phyloP scores from a whole-genome alignment of 2,113 vertebrate genomes.

The Chionodraco myersi region DNA sequence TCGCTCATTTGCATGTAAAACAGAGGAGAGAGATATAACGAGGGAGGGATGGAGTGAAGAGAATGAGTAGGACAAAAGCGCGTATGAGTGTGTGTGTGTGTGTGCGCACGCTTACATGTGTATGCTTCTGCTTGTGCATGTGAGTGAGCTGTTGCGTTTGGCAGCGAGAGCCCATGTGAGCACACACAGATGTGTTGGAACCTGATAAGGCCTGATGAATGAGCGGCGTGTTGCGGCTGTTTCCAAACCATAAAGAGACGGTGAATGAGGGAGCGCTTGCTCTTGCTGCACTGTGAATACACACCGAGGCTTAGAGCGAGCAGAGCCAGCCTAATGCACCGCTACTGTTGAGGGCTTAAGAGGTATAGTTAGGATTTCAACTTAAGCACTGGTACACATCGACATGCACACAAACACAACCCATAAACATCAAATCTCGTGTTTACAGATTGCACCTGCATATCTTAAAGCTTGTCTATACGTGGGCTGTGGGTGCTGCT shows the following conservation, averaged over 20 bases:
- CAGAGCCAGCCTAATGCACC: constrained; percentile 68
- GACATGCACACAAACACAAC: constrained; percentile 30
- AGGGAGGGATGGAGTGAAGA: constrained; percentile 63
- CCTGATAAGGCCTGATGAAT: constrained; percentile 83
- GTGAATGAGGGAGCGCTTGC: constrained; percentile 59
- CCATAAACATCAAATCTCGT: constrained; percentile 45
- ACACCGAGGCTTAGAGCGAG: constrained; percentile 55
- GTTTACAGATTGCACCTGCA: constrained; percentile 38
- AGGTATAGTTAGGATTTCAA: constrained; percentile 64
- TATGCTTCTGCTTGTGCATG: constrained; percentile 42
- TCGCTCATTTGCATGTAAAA: constrained; percentile 82
- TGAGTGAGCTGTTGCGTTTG: constrained; percentile 60
- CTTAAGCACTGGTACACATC: constrained; percentile 51
- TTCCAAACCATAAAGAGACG: constrained; percentile 68
- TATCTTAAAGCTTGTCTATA: constrained; percentile 22
- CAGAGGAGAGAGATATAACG: constrained; percentile 67
- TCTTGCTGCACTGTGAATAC: constrained; percentile 62
- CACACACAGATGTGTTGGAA: constrained; percentile 78
- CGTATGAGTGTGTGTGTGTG: constrained; percentile 1
- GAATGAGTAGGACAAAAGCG: constrained; percentile 70
- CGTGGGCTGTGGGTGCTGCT: constrained; percentile 8
- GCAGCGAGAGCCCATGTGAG: constrained; percentile 59
- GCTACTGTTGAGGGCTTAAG: constrained; percentile 65
- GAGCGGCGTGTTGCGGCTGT: constrained; percentile 61
- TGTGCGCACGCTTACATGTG: constrained; percentile 42